Percentiles rank a stretch among this genome's conserved stretches.
These are phyloP conservation scores for Oryctes rhinoceros DNA, from an alignment of 1,140 invertebrate species.

Conservation along the genomic window DNA sequence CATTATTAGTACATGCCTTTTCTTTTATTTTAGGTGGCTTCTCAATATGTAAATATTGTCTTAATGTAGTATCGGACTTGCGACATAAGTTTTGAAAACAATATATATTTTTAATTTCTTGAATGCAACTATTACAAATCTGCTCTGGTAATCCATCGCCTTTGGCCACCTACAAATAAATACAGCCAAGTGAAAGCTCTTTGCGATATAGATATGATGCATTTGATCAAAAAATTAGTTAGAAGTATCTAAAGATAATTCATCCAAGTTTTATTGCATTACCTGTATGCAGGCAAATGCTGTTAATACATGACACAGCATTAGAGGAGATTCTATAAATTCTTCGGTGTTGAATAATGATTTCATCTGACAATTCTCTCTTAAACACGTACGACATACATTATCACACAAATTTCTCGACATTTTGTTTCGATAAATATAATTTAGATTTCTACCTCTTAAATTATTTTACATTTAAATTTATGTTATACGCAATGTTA, in stretches of 20 bases:
- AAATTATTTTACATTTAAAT: too few species aligned
- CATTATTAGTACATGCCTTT: too few species aligned
- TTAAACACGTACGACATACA: slow-evolving; percentile 50
- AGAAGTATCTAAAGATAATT: too few species aligned
- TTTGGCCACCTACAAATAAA: slow-evolving; percentile 48
- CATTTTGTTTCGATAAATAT: background rate
- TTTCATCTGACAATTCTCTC: slow-evolving; percentile 44
- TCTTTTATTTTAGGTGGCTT: too few species aligned
- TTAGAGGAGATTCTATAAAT: slow-evolving; percentile 34
- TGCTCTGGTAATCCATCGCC: slow-evolving; percentile 53
- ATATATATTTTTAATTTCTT: slow-evolving; percentile 48
- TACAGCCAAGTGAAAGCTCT: too few species aligned
- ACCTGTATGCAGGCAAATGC: slow-evolving; percentile 46
- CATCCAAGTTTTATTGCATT: background rate
- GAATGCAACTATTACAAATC: slow-evolving; percentile 51
- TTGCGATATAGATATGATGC: too few species aligned
- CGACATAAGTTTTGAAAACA: slow-evolving; percentile 52
- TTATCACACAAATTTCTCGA: background rate
- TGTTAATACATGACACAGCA: slow-evolving; percentile 45
- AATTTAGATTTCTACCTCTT: too few species aligned
- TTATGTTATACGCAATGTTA: too few species aligned
- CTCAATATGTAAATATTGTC: slow-evolving; percentile 25
- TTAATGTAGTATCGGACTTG: slow-evolving; percentile 50
- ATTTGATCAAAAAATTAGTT: too few species aligned
- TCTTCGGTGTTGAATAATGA: slow-evolving; percentile 44